Base-by-base conservation (phyloP, 2,888 invertebrate species). In the Scaptomyza cyrtandrae region DNA sequence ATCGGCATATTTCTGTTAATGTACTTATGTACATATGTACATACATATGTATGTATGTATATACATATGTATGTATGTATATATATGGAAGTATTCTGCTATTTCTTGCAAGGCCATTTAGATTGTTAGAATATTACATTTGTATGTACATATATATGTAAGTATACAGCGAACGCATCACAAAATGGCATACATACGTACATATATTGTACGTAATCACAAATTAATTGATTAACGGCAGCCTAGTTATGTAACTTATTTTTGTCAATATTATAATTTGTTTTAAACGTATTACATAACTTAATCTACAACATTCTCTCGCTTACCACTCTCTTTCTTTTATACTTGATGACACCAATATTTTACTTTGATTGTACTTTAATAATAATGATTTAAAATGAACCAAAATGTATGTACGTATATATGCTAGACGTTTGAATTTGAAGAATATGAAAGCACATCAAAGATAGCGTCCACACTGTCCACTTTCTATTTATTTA, bases 381-480 rank as follows among this genome's bases (percentile, higher is more conserved):
- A 80, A 80, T 60, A 80, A 80, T 60, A 71, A 62, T 77, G 63
- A 67, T 68, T 79, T 69, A 75, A 65, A 78, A 61, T 53, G 75
- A 74, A 70, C 41, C 65, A 54, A 58, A 56, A 49, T 35, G 52
- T n/a, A 46, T 50, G 54, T 33, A 33, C 31, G 50, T 53, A 24
- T 64, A 64, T 60, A 58, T 61, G 33, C 48, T 53, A 52, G 37
- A 41, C 46, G 55, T 59, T 56, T 50, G 43, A 71, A 71, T 68
- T 74, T 61, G 43, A 60, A 63, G 48, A 80, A 77, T 83, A 74
- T 84, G 84, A 81, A 70, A 77, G 78, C 78, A 86, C 77, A 76
- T 76, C 54, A 66, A 75, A 75, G 56, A 75, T 75, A 78, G 66
- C 87, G 57, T 81, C 87, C 78, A 86, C 81, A 84, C 71, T 67